Evolutionary conservation across 2,888 invertebrate species (phyloP).

Genomic region (Zootermopsis nevadensis): DNA sequence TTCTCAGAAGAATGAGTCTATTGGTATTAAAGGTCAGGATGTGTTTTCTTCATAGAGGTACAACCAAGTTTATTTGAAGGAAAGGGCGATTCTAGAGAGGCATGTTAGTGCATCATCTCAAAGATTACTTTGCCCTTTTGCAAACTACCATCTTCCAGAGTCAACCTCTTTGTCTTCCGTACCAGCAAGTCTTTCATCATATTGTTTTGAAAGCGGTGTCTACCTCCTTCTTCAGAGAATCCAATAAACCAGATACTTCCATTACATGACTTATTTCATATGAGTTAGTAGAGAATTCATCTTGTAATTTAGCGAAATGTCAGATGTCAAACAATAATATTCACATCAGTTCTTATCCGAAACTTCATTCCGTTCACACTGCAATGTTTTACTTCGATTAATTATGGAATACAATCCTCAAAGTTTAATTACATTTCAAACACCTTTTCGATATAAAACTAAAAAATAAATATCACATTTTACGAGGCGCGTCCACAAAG

Average conservation of each 20-base stretch:
- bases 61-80: conserved; percentile 36
- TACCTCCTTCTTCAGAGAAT: background rate
- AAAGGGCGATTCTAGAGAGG: background rate
- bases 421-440: too few species aligned
- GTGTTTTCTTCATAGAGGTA: conserved; percentile 28
- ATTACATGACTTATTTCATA: background rate
- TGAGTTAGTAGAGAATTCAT: background rate
- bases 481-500: too few species aligned
- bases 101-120: conserved; percentile 35
- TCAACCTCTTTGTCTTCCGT: background rate
- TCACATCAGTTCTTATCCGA: background rate
- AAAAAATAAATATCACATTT: too few species aligned
- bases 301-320: background rate
- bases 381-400: too few species aligned
- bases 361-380: too few species aligned
- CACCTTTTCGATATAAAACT: too few species aligned
- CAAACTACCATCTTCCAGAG: background rate
- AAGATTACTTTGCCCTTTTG: conserved; percentile 23
- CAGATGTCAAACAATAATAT: background rate
- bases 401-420: too few species aligned
- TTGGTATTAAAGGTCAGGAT: conserved; percentile 35
- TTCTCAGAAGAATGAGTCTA: conserved; percentile 10
- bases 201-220: conserved; percentile 7
- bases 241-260: background rate
- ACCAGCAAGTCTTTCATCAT: conserved; percentile 30